Evolutionary conservation across 2,797 vertebrate genomes (phyloP), one percentile per base, ranked within the genome.

Genomic region (Sebastes dallii): DNA sequence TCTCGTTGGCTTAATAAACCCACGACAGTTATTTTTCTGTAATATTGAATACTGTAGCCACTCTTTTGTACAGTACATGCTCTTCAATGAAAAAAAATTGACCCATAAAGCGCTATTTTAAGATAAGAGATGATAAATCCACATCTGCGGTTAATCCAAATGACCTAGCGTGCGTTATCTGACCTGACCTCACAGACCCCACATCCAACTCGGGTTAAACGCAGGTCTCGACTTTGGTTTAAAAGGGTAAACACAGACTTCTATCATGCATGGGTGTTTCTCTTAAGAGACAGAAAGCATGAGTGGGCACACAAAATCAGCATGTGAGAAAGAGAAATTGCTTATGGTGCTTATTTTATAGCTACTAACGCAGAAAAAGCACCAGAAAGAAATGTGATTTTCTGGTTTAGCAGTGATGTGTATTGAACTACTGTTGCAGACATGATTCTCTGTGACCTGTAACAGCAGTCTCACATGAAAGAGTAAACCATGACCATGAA

Each of bases 391-490:
- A 77, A 69, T 69, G 60, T 5, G 29, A 72, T 79, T 77, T 25
- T 72, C 14, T 66, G 66, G 70, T 83, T 74, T 36, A 80, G 64
- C 55, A 24, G 66, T 20, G 59, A 84, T 56, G 70, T 56, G 52
- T 64, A n/a, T 61, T 69, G 72, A 79, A 66, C 64, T 64, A 4
- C 30, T 74, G 52, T 61, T 71, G 58, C 76, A 68, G 22, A 78
- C 55, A 18, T 14, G 20, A 60, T 75, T 81, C 34, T 82, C 65
- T 77, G 81, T 77, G 85, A 86, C 72, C 72, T 77, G 73, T 79
- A 72, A 36, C 77, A 52, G 55, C 36, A 66, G 78, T 62, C 52
- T 71, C 20, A 2, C 32, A 27, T 54, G 58, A 81, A 52, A 39
- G 55, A 9, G n/a, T 25, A 70, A 79, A 73, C 66, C 59, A 8